Percentiles rank a stretch among this genome's conserved stretches.
phyloP scores from a whole-genome alignment of 1,140 invertebrate species.

The Drosophila funebris region DNA sequence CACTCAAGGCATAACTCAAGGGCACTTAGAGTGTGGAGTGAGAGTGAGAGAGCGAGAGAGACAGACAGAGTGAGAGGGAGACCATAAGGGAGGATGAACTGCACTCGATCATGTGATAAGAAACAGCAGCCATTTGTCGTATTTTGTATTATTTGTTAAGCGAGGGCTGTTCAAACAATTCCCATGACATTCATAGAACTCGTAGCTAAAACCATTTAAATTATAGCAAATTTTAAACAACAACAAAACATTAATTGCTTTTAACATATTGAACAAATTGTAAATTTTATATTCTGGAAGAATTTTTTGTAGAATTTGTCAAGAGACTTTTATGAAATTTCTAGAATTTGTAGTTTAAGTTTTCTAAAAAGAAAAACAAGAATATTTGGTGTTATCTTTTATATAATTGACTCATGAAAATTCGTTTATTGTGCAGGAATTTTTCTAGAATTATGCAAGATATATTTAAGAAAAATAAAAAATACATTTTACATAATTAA shows the following conservation, averaged over 20 bases:
- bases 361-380: background rate
- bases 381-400: no score
- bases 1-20: conserved; percentile 30
- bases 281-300: no score
- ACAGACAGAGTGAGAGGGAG: background rate
- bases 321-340: background rate
- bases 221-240: background rate
- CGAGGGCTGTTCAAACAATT: conserved; percentile 1
- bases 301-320: no score
- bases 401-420: no score
- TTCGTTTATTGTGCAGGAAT: no score
- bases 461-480: no score
- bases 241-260: background rate
- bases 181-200: background rate
- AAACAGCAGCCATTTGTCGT: conserved; percentile 23
- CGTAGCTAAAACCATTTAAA: background rate
- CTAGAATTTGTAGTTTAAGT: background rate
- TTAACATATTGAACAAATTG: no score
- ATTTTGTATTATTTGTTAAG: conserved; percentile 6
- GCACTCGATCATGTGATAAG: conserved; percentile 18
- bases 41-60: background rate
- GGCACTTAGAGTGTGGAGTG: background rate
- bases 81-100: background rate
- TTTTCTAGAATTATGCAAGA: no score
- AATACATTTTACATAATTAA: no score